phyloP scores from a whole-genome alignment of 1,140 invertebrate genomes.

The Eriocheir sinensis region DNA sequence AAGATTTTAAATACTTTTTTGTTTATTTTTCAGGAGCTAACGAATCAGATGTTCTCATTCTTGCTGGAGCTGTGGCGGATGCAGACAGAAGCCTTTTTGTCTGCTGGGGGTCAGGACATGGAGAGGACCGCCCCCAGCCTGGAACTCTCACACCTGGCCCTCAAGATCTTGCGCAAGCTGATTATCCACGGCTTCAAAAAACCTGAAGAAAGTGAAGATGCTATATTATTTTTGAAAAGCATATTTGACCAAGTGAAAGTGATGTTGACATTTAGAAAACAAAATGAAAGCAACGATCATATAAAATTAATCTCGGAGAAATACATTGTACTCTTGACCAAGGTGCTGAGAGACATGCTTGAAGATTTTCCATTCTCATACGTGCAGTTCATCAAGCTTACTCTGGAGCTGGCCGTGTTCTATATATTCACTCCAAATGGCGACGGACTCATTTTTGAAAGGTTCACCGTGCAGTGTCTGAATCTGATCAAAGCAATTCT shows the following conservation, averaged over 20 bases:
- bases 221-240: slow-evolving; percentile 87
- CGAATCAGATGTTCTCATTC: slow-evolving; percentile 77
- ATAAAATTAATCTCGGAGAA: slow-evolving; percentile 88
- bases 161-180: slow-evolving; percentile 92
- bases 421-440: slow-evolving; percentile 93
- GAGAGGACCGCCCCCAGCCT: slow-evolving; percentile 81
- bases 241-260: slow-evolving; percentile 83
- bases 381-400: slow-evolving; percentile 89
- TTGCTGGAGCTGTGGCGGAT: slow-evolving; percentile 76
- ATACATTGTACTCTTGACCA: slow-evolving; percentile 87
- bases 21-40: slow-evolving; percentile 76
- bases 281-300: slow-evolving; percentile 81
- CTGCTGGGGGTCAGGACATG: slow-evolving; percentile 78
- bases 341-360: slow-evolving; percentile 89
- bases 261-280: slow-evolving; percentile 81
- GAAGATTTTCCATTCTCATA: slow-evolving; percentile 90
- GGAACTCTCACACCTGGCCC: slow-evolving; percentile 89
- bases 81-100: slow-evolving; percentile 79
- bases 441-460: slow-evolving; percentile 89
- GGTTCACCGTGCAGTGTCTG: slow-evolving; percentile 93
- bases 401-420: slow-evolving; percentile 90
- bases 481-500: slow-evolving; percentile 94
- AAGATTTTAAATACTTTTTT: not conserved
- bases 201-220: slow-evolving; percentile 88
- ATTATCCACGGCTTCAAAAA: slow-evolving; percentile 91